Evolutionary conservation across 2,113 vertebrate species (phyloP).

Genomic region (Phyllostomus hastatus): DNA sequence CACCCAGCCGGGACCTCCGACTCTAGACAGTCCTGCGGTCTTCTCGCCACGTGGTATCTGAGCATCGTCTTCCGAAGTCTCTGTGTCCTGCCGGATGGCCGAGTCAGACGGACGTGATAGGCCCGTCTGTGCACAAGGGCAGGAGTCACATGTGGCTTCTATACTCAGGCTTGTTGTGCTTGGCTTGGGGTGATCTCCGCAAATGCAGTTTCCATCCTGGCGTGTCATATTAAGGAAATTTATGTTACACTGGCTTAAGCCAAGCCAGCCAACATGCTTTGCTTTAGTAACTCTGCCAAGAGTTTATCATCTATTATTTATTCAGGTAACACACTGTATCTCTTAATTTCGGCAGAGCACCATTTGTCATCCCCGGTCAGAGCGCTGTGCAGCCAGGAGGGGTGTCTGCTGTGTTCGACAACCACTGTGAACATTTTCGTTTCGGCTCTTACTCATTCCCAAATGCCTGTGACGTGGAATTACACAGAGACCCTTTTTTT

Average conservation of each 20-base stretch:
- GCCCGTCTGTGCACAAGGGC: neutral
- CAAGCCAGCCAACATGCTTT: neutral
- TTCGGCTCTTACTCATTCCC: neutral
- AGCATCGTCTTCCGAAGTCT: neutral
- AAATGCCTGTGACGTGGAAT: neutral
- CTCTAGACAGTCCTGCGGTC: neutral
- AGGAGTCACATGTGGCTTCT: neutral
- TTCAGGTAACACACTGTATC: neutral
- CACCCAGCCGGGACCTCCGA: fast-evolving
- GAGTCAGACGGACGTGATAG: neutral
- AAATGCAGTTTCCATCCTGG: neutral
- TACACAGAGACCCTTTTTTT: neutral
- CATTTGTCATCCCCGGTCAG: neutral
- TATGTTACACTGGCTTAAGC: neutral
- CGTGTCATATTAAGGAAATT: neutral
- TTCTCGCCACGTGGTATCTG: neutral
- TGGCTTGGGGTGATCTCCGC: neutral
- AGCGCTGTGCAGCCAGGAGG: neutral
- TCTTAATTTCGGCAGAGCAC: neutral
- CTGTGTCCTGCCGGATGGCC: neutral
- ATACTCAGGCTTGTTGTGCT: neutral
- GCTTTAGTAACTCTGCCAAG: neutral
- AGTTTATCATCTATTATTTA: neutral
- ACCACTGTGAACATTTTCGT: neutral
- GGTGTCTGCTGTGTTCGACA: neutral